phyloP scores from a whole-genome alignment of 2,888 invertebrate genomes.

The Sarcophaga variegata region DNA sequence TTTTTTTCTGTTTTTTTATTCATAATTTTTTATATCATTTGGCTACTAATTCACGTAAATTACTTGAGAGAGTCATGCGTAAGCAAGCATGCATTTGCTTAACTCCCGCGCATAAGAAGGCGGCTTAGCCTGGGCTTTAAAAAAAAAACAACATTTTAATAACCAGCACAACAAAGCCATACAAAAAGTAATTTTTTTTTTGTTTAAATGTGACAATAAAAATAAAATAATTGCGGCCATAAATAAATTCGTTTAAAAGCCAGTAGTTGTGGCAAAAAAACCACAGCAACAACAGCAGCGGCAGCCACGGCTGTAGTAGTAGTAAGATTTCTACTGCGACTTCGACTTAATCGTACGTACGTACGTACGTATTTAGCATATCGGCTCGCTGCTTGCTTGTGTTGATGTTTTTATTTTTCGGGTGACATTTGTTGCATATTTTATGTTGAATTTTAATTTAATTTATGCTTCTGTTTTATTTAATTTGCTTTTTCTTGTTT shows the following conservation, averaged over 20 bases:
- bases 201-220: slow-evolving; percentile 75
- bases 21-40: slow-evolving; percentile 74
- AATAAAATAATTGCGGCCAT: slow-evolving; percentile 80
- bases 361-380: slow-evolving; percentile 39
- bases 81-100: slow-evolving; percentile 16
- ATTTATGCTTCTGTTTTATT: slow-evolving; percentile 7
- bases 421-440: slow-evolving; percentile 68
- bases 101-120: not conserved
- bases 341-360: not conserved
- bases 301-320: not conserved
- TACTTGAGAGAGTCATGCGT: slow-evolving; percentile 21
- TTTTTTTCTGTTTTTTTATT: not conserved
- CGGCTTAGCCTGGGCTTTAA: slow-evolving; percentile 18
- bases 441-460: slow-evolving; percentile 42
- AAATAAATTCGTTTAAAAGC: slow-evolving; percentile 78
- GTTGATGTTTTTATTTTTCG: slow-evolving; percentile 46
- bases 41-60: slow-evolving; percentile 76
- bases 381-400: slow-evolving; percentile 35
- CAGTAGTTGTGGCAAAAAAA: slow-evolving; percentile 53
- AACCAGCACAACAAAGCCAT: slow-evolving; percentile 27
- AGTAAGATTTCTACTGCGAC: slow-evolving; percentile 10
- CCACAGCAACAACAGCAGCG: not conserved
- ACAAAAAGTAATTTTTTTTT: slow-evolving; percentile 11
- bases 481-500: slow-evolving; percentile 7
- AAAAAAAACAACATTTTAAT: slow-evolving; percentile 25